A percentile compares a stretch with the other conserved stretches of the same genome.
phyloP scores from a whole-genome alignment of 2,113 vertebrate genomes.

The Percina caprodes region DNA sequence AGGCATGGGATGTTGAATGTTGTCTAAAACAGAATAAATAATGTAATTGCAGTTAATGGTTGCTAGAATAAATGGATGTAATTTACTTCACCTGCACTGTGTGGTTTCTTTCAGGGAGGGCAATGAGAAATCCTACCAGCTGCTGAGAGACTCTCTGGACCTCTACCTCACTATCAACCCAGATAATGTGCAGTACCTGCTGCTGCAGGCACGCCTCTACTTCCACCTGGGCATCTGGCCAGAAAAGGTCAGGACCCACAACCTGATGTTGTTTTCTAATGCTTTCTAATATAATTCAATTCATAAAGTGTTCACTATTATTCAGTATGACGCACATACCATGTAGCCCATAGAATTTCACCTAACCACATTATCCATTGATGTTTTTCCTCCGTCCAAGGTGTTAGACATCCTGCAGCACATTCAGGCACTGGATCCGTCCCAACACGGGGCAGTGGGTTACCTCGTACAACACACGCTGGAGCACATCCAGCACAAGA shows the following conservation, averaged over 20 bases:
- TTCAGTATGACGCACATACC: neutral
- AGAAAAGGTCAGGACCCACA: conserved; percentile 90
- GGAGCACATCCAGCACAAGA: conserved; percentile 96
- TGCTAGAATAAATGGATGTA: neutral
- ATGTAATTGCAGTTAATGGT: neutral
- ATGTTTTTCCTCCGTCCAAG: conserved; percentile 70
- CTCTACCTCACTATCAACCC: conserved; percentile 98
- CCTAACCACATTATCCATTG: neutral
- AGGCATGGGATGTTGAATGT: neutral
- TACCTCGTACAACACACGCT: conserved; percentile 97
- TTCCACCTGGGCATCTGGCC: conserved; percentile 99
- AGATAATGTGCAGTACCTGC: conserved; percentile 96
- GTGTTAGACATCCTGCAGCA: conserved; percentile 98
- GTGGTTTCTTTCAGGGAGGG: conserved; percentile 87
- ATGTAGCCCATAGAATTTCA: neutral
- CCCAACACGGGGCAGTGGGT: conserved; percentile 94
- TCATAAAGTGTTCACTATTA: neutral
- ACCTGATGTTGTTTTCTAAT: neutral
- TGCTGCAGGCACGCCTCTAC: conserved; percentile 96
- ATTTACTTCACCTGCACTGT: neutral
- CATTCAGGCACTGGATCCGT: conserved; percentile 95
- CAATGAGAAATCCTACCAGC: conserved; percentile 97
- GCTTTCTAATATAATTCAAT: neutral
- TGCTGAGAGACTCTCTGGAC: conserved; percentile 95
- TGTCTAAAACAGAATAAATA: neutral